Base-by-base conservation (phyloP, 1,140 invertebrate species). In the Doryteuthis pealeii region DNA sequence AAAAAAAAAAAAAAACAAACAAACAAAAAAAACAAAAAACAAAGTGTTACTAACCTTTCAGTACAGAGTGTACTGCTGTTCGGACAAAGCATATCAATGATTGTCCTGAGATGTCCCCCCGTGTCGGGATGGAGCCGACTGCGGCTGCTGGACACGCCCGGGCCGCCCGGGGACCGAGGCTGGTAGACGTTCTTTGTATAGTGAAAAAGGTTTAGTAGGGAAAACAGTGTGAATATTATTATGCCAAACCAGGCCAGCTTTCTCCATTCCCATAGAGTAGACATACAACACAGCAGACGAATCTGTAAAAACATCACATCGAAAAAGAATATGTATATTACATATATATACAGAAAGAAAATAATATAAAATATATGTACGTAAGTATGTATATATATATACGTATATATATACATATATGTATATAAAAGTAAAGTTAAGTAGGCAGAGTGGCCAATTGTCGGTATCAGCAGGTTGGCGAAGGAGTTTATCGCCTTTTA, bases 131-230 rank as follows among this genome's bases (percentile, higher is more conserved):
- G 35, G 35, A 40, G 35, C 35, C 35, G 35, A 40, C 35, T 40
- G 35, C 35, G 35, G 4, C 4, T 40, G 35, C 10, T 40, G 35
- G 35, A 3, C 35, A 40, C 35, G 35, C 35, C 35, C 3, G 10
- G 35, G 35, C 35, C 35, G 35, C 4, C 28, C 58, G 58, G 58
- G 58, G 58, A 4, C 3, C 58, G 22, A 68, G 66, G n/a, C 10
- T 32, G 32, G 66, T 62, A 62, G 58, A n/a, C 28, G 22, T 68
- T 68, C 66, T 31, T 68, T 31, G 66, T 68, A 30, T 68, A 68
- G 15, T 32, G 66, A 22, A 68, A 68, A 31, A 68, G 31, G 32
- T 32, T 68, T 18, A 68, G 6, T 22, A 68, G 31, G 26, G 66
- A 30, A 68, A 68, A 31, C 22, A 68, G 10, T 31, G 66, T 68